Evolutionary conservation across 2,797 vertebrate species (phyloP).

Genomic region (Carapus acus): DNA sequence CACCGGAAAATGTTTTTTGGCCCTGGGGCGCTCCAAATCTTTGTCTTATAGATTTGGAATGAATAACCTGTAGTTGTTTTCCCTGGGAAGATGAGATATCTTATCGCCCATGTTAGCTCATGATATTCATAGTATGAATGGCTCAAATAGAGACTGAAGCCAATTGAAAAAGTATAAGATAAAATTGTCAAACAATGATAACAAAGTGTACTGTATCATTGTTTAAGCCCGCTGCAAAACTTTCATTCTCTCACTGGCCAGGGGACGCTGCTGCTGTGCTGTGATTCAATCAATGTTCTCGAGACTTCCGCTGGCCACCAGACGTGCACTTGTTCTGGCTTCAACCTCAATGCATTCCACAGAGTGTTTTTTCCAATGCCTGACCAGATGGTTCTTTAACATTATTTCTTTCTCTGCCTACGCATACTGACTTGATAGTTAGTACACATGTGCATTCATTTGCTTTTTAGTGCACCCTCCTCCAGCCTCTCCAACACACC

Average conservation of each 20-base stretch:
- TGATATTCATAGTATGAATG: neutral
- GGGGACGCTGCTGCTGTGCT: too few relatives aligned
- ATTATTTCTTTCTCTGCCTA: constrained; percentile 15
- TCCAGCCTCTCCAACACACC: constrained; percentile 16
- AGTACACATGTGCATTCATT: constrained; percentile 8
- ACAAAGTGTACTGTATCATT: neutral
- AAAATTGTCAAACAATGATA: neutral
- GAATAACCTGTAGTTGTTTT: neutral
- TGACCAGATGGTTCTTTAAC: neutral
- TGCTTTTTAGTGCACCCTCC: constrained; percentile 29
- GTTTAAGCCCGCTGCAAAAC: neutral
- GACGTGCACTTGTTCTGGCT: too few relatives aligned
- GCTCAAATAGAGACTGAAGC: neutral
- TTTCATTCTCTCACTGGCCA: too few relatives aligned
- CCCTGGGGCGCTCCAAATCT: too few relatives aligned
- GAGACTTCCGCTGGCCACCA: too few relatives aligned
- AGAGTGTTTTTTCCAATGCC: too few relatives aligned
- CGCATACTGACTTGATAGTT: neutral
- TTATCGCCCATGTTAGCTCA: neutral
- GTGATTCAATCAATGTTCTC: too few relatives aligned
- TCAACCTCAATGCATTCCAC: too few relatives aligned
- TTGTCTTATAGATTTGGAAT: neutral
- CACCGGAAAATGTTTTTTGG: too few relatives aligned
- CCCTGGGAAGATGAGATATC: neutral
- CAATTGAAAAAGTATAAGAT: neutral